These are phyloP conservation scores for Bombus polaris DNA, from an alignment of 1,140 invertebrate species.

Conservation along the genomic window DNA sequence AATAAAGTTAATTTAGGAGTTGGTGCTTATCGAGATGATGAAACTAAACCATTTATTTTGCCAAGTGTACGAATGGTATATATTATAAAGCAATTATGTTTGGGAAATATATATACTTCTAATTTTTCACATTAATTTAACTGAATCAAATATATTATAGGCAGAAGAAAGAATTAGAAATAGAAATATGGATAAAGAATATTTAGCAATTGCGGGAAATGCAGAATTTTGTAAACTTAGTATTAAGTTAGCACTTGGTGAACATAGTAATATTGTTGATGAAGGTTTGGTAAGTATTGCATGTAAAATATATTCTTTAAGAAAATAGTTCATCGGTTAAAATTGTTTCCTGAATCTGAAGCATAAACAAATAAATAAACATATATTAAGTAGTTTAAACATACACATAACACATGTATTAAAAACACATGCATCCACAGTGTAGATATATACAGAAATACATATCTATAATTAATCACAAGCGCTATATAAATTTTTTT, in stretches of 20 bases:
- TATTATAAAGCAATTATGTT: not conserved
- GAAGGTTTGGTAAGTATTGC: constrained; percentile 88
- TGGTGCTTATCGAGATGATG: constrained; percentile 98
- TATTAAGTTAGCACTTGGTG: constrained; percentile 95
- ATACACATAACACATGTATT: no score
- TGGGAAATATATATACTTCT: not conserved
- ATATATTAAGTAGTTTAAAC: not conserved
- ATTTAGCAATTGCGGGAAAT: constrained; percentile 95
- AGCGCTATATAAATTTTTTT: no score
- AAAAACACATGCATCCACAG: no score
- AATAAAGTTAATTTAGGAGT: constrained; percentile 99
- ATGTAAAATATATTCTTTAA: not conserved
- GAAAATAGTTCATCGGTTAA: not conserved
- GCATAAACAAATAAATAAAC: not conserved
- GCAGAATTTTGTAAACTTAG: constrained; percentile 91
- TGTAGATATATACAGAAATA: no score
- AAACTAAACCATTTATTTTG: constrained; percentile 98
- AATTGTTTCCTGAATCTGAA: not conserved
- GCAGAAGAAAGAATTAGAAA: constrained; percentile 90
- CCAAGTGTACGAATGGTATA: constrained; percentile 88
- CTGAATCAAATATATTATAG: constrained; percentile 80
- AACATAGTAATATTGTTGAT: constrained; percentile 88
- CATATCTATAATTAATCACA: no score
- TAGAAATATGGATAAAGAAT: constrained; percentile 96
- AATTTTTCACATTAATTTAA: not conserved